Percentiles rank a stretch among this genome's conserved stretches.
These are phyloP conservation scores for Sminthurides aquaticus DNA, from an alignment of 2,888 invertebrate species.

Conservation along the genomic window DNA sequence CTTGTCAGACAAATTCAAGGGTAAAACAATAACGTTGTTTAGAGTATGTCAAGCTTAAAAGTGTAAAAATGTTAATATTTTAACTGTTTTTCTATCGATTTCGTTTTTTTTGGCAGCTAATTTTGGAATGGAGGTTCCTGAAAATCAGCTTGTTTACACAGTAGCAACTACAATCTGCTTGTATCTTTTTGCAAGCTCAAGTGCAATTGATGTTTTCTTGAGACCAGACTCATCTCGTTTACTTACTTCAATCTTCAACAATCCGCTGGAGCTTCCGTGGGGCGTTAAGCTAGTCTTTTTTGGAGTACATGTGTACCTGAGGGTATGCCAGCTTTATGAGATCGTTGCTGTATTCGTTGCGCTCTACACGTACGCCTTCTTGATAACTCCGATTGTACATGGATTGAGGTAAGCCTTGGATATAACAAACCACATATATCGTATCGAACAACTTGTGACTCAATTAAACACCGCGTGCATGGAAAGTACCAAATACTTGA, in stretches of 20 bases:
- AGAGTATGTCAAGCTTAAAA: too few species aligned
- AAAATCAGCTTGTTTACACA: neutral
- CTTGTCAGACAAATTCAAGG: neutral
- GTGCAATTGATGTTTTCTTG: neutral
- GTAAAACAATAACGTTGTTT: too few species aligned
- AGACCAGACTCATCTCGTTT: neutral
- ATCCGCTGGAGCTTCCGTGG: neutral
- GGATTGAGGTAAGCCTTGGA: neutral
- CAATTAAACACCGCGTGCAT: too few species aligned
- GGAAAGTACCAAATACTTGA: too few species aligned
- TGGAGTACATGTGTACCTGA: neutral
- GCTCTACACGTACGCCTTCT: neutral
- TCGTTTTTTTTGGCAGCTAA: neutral
- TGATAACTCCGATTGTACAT: neutral
- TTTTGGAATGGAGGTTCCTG: neutral
- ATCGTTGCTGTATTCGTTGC: neutral
- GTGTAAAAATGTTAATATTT: too few species aligned
- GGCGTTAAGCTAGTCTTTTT: neutral
- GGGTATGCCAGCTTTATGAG: neutral
- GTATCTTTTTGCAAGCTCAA: neutral
- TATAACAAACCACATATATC: too few species aligned
- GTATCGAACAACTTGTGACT: too few species aligned
- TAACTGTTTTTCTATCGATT: neutral
- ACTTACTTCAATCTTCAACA: neutral
- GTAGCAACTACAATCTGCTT: neutral